Base-by-base conservation (phyloP, 2,888 invertebrate genomes). In the Athetis lepigone region DNA sequence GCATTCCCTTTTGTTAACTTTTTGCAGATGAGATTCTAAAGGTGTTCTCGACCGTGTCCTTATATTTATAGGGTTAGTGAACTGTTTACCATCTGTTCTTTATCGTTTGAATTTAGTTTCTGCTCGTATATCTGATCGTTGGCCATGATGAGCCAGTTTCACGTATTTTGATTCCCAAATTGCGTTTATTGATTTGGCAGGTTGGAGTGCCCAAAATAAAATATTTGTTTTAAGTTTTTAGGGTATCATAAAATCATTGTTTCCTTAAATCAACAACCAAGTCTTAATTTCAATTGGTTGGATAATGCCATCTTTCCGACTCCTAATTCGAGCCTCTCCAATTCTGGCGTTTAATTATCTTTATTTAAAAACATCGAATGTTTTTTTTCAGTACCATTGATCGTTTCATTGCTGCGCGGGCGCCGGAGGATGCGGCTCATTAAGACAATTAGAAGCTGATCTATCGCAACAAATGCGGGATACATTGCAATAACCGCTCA, bases 391-490 rank as follows among this genome's bases (percentile, higher is more conserved):
- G 40, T 60, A 66, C 42, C 63, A 60, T 70, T 60, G 62, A 49
- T 58, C 7, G 51, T 59, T 58, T 55, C 7, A 59, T 68, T 55
- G 61, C 47, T 80, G 82, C 83, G 84, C 85, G 80, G 84, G 85
- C 90, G 88, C 87, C 67, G 77, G 84, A 91, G 90, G 92, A 92
- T 89, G 88, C 85, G 82, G 79, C 88, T 89, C 86, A 92, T 92
- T 92, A 90, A 85, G 82, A 86, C 90, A 92, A 93, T 93, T 91
- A 92, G 83, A 84, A 85, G 88, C 84, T 85, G 87, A 90, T 90
- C 86, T 86, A 84, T 85, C 75, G 85, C 83, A 70, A 71, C 69
- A 69, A 70, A 60, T 65, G 64, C 50, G 71, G 73, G 60, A 82
- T 80, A 74, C 79, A 37, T 56, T 76, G 61, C 59, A 61, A 70